Evolutionary conservation across 2,113 vertebrate species (phyloP).

Genomic region (Perca flavescens): DNA sequence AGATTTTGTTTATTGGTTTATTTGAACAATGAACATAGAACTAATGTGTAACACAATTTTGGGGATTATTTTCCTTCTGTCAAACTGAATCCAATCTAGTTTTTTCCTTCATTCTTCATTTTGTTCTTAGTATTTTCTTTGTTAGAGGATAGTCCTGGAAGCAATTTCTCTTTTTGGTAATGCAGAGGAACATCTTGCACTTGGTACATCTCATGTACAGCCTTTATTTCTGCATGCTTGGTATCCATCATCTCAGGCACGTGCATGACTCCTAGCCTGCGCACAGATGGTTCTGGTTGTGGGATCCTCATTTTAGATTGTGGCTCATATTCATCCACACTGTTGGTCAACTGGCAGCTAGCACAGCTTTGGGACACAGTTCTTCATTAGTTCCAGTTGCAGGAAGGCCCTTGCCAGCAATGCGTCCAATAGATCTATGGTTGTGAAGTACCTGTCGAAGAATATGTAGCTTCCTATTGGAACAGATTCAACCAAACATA

Average conservation of each 20-base stretch:
- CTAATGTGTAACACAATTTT: too few species aligned
- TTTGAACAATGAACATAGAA: too few species aligned
- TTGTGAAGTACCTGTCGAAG: not conserved
- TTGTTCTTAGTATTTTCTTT: not conserved
- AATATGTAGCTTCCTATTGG: not conserved
- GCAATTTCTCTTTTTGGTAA: constrained; percentile 16
- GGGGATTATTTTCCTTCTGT: too few species aligned
- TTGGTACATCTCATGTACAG: not conserved
- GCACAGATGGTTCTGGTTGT: too few species aligned
- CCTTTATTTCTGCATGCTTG: too few species aligned
- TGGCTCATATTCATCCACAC: not conserved
- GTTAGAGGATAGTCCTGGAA: constrained; percentile 10
- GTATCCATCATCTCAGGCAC: too few species aligned
- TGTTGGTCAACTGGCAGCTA: not conserved
- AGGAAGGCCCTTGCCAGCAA: not conserved
- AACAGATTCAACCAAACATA: not conserved
- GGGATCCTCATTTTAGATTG: too few species aligned
- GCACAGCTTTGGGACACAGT: not conserved
- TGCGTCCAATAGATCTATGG: not conserved
- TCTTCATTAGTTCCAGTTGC: not conserved
- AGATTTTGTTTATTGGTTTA: too few species aligned
- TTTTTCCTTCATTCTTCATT: too few species aligned
- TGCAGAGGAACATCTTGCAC: constrained; percentile 16
- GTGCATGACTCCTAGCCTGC: too few species aligned
- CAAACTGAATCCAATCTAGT: too few species aligned